Percentiles rank a stretch among this genome's conserved stretches.
phyloP scores from a whole-genome alignment of 2,888 invertebrate species.

The Aphidius colemani region DNA sequence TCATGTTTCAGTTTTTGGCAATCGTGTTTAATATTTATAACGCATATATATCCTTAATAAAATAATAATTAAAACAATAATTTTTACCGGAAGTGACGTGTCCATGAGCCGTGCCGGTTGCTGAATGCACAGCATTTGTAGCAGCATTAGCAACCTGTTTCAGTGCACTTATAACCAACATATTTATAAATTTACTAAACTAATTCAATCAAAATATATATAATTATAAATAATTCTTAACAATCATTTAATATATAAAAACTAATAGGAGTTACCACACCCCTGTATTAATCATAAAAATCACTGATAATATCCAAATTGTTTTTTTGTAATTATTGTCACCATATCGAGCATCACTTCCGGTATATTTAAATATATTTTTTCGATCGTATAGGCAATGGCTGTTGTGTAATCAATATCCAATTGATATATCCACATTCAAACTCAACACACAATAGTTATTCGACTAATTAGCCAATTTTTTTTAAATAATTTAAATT shows the following conservation, averaged over 20 bases:
- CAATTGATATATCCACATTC: too few relatives aligned
- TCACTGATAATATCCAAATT: neutral
- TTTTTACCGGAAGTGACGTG: conserved; percentile 47
- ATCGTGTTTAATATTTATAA: too few relatives aligned
- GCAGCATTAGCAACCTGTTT: conserved; percentile 55
- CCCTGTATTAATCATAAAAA: neutral
- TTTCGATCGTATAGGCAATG: neutral
- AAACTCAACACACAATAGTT: too few relatives aligned
- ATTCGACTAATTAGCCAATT: too few relatives aligned
- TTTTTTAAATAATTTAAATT: too few relatives aligned
- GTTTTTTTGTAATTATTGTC: conserved; percentile 12
- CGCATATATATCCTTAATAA: too few relatives aligned
- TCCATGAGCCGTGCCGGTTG: conserved; percentile 43
- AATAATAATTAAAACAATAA: too few relatives aligned
- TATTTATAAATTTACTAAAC: conserved; percentile 27
- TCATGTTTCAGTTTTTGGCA: too few relatives aligned
- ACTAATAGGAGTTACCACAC: neutral
- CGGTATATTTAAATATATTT: conserved; percentile 1
- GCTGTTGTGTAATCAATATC: neutral
- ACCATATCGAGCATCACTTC: conserved; percentile 28
- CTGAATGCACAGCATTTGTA: conserved; percentile 54
- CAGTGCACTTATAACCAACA: conserved; percentile 55
- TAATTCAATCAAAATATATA: neutral
- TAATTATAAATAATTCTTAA: neutral
- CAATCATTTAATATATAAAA: neutral